Conservation (phyloP, 1,140 invertebrate species). For the Drosophila saltans region DNA sequence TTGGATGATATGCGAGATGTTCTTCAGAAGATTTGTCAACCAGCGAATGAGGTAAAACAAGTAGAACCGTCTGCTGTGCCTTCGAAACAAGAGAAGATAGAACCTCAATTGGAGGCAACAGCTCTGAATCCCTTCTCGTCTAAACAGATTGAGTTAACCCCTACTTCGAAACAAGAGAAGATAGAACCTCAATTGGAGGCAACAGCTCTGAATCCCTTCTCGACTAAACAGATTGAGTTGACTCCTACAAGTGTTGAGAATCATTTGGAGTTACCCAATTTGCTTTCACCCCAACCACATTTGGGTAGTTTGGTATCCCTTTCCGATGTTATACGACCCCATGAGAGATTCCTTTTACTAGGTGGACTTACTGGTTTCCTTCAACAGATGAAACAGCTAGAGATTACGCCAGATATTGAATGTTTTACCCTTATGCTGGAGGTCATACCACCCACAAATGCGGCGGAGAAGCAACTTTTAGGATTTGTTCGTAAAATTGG, state of each 20-base stretch:
- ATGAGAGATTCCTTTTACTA: constrained; percentile 90
- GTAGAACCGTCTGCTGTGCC: neutral
- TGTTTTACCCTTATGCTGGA: constrained; percentile 91
- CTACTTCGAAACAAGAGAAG: neutral
- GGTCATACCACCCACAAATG: constrained; percentile 86
- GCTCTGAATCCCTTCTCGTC: neutral
- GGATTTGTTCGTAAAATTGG: constrained; percentile 85
- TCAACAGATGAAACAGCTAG: constrained; percentile 87
- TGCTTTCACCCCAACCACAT: constrained; percentile 85
- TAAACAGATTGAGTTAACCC: constrained; percentile 36
- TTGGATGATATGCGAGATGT: constrained; percentile 85
- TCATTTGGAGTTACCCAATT: constrained; percentile 84
- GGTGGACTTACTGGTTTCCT: constrained; percentile 91
- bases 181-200: neutral
- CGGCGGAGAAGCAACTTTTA: constrained; percentile 88
- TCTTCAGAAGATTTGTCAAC: constrained; percentile 45
- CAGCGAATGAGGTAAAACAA: constrained; percentile 1
- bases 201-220: neutral
- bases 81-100: neutral
- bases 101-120: neutral
- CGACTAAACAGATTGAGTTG: constrained; percentile 37
- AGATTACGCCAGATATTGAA: constrained; percentile 89
- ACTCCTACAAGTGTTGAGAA: neutral
- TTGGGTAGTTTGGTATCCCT: constrained; percentile 85
- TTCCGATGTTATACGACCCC: constrained; percentile 84